Evolutionary conservation across 1,140 invertebrate genomes (phyloP), one percentile per base, ranked within the genome.

Genomic region (Anagrus nilaparvatae): DNA sequence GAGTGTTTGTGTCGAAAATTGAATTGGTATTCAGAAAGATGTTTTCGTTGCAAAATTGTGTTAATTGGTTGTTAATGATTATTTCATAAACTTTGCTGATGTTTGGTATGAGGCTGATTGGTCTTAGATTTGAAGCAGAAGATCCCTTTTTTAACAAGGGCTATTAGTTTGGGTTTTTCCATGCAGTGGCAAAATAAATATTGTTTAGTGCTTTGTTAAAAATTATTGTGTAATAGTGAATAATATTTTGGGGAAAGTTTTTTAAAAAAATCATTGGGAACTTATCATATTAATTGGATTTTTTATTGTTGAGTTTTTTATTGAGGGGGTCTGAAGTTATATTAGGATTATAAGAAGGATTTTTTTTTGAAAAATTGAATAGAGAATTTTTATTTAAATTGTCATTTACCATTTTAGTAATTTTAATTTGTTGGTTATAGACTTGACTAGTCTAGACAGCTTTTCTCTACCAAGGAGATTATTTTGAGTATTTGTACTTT

Each of bases 41-140:
- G 3, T 46, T 43, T 38, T 53, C 19, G 3, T 49, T 32, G 12
- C 39, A 48, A 14, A 13, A 36, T 7, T 28, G 1, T 4, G 12
- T 20, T 24, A 57, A 17, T 0, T 43, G 29, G 13, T 33, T 24
- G 21, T 53, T 46, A 16, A 56, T 46, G 0, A 58, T 29, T 28
- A 40, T 47, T 51, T 63, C 46, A 31, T 37, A 51, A 0, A 47
- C 14, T 45, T 50, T 50, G 25, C 49, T 50, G 1, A 50, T 42
- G 12, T 44, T 45, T 1, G 49, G 45, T 1, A 50, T 8, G 0
- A 50, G 16, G 21, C 44, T 43, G 1, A 49, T 49, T 6, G 47
- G 40, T 12, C 40, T 9, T n/a, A n/a, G n/a, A n/a, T n/a, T n/a
- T n/a, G n/a, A n/a, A n/a, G n/a, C n/a, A n/a, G n/a, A n/a, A n/a